Evolutionary conservation across 2,113 vertebrate species (phyloP), one percentile per base, ranked within the genome.

Genomic region (Nansenia antarctica): DNA sequence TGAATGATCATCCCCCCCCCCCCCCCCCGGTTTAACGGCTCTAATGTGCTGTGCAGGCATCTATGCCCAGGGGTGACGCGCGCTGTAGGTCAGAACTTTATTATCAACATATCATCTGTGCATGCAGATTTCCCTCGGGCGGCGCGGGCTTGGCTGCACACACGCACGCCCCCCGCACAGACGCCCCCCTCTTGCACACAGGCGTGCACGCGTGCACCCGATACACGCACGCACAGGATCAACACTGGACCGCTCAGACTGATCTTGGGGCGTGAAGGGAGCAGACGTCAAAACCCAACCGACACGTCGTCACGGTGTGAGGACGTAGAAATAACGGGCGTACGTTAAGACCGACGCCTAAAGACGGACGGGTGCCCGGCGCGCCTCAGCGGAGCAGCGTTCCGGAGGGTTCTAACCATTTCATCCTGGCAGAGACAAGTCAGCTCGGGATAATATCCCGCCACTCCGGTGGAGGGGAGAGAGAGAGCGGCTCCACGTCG

Each of bases 11-110:
- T 34, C 31, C 55, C 58, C 7, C 45, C 63, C n/a, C 67, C 66
- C 24, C n/a, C 74, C 75, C 69, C 63, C 34, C 35, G 64, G 27
- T 42, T 67, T 54, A 54, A 37, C 11, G 52, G 52, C 52, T 54
- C 55, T 72, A 74, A 76, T 76, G 79, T 76, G 69, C 62, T 49
- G 70, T 27, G 63, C 53, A 42, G 47, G 26, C 37, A 22, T 69
- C 39, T 63, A 49, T 62, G 71, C 73, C n/a, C 57, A 69, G 49
- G n/a, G n/a, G 49, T 74, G 61, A 37, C 54, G 62, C 22, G n/a
- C 27, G 9, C 27, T 37, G 31, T 55, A 29, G 49, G 35, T 54
- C 39, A 64, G 8, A 3, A 55, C 72, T 72, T 60, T 20, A 70
- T 68, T 30, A 24, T 29, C 22, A 66, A 30, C 61, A 68, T 72